Evolutionary conservation across 2,797 vertebrate species (phyloP).

Genomic region (Pogonophryne albipinna): DNA sequence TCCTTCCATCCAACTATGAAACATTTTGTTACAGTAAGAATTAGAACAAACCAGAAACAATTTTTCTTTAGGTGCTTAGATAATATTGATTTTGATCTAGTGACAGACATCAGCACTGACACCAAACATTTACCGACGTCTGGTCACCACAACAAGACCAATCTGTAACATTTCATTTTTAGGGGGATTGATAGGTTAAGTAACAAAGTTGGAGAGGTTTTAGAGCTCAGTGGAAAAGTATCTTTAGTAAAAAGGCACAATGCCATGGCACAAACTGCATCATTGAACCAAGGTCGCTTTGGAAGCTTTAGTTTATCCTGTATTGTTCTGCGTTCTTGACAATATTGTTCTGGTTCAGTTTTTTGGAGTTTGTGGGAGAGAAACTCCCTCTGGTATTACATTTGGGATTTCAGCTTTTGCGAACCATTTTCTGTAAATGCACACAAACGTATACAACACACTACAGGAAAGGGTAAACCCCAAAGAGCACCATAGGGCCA

Average conservation of each 20-base stretch:
- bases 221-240: background rate
- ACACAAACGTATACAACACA: no score
- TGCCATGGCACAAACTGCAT: background rate
- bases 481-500: no score
- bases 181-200: background rate
- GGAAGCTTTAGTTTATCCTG: conserved; percentile 6
- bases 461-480: no score
- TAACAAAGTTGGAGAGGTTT: background rate
- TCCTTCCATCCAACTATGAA: background rate
- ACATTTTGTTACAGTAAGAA: background rate
- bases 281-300: background rate
- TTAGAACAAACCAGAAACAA: background rate
- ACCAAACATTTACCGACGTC: background rate
- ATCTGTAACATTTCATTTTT: background rate
- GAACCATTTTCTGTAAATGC: no score
- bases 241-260: background rate
- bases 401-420: no score
- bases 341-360: conserved; percentile 1
- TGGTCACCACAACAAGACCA: background rate
- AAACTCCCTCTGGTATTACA: no score
- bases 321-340: background rate
- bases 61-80: background rate
- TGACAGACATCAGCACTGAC: no score
- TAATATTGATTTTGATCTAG: background rate
- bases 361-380: no score